These are phyloP conservation scores for Romanomermis culicivorax DNA, from an alignment of 2,888 invertebrate species.

Conservation along the genomic window DNA sequence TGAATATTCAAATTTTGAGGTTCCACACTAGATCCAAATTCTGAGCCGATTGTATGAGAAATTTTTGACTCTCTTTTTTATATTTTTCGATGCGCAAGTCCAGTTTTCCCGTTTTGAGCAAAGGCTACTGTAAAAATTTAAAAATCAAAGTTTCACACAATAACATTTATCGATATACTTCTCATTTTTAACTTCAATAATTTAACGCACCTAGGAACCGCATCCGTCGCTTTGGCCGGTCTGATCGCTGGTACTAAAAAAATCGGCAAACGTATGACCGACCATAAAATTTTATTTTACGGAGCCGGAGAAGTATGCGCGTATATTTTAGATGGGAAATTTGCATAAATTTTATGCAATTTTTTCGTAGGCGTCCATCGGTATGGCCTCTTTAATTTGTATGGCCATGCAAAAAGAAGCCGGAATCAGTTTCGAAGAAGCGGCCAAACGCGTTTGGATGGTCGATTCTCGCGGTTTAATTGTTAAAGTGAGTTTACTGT, in stretches of 20 bases:
- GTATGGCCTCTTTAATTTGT: slow-evolving; percentile 72
- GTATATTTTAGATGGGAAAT: slow-evolving; percentile 12
- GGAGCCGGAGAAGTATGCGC: slow-evolving; percentile 71
- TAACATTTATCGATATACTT: too few relatives aligned
- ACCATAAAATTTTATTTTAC: slow-evolving; percentile 72
- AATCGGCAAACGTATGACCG: slow-evolving; percentile 55
- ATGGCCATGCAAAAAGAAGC: slow-evolving; percentile 71
- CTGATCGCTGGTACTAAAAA: slow-evolving; percentile 61
- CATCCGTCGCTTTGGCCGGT: slow-evolving; percentile 82
- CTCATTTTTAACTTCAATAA: too few relatives aligned
- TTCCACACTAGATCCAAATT: too few relatives aligned
- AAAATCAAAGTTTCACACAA: too few relatives aligned
- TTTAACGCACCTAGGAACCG: slow-evolving; percentile 48
- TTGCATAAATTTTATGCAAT: background rate
- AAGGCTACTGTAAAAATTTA: too few relatives aligned
- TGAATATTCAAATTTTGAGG: too few relatives aligned
- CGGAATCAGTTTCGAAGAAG: slow-evolving; percentile 51
- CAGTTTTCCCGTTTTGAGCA: too few relatives aligned
- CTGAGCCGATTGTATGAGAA: too few relatives aligned
- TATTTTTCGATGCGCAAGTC: too few relatives aligned
- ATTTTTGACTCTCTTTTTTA: too few relatives aligned
- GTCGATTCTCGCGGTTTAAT: slow-evolving; percentile 86
- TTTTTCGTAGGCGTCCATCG: slow-evolving; percentile 51
- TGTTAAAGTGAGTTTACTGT: slow-evolving; percentile 45
- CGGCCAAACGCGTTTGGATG: slow-evolving; percentile 66